Evolutionary conservation across 2,797 vertebrate genomes (phyloP).

Genomic region (Lithobates pipiens): DNA sequence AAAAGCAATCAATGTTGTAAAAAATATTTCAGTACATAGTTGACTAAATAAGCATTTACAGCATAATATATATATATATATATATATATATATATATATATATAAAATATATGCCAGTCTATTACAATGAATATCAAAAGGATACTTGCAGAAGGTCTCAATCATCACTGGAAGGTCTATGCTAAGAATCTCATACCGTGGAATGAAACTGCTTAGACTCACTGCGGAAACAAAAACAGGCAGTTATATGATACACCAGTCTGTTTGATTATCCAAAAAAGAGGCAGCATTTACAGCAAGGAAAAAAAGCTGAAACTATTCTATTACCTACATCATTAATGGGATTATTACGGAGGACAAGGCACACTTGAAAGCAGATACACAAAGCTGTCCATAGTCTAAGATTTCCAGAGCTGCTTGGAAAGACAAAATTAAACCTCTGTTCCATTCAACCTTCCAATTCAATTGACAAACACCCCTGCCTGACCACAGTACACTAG

Average conservation of each 20-base stretch:
- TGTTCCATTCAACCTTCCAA: too few relatives aligned
- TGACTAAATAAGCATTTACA: too few relatives aligned
- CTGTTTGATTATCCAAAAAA: neutral
- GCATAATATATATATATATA: neutral
- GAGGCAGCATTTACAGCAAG: neutral
- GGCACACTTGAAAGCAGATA: too few relatives aligned
- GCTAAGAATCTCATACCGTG: slow-evolving; percentile 90
- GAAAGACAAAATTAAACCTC: too few relatives aligned
- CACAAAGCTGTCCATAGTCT: too few relatives aligned
- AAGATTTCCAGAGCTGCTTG: too few relatives aligned
- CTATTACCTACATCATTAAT: too few relatives aligned
- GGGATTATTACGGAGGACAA: too few relatives aligned
- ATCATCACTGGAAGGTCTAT: slow-evolving; percentile 90
- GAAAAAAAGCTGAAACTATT: neutral
- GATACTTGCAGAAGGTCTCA: slow-evolving; percentile 99
- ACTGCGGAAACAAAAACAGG: slow-evolving; percentile 76
- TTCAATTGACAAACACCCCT: too few relatives aligned
- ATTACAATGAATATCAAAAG: slow-evolving; percentile 72
- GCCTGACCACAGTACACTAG: too few relatives aligned
- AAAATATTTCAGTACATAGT: too few relatives aligned
- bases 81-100: neutral
- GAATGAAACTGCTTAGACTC: slow-evolving; percentile 94
- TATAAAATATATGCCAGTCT: neutral
- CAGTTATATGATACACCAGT: neutral
- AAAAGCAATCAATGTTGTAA: too few relatives aligned